Percentiles rank a stretch among this genome's conserved stretches.
Evolutionary conservation across 2,797 vertebrate species (phyloP).

Genomic region (Zalophus californianus): DNA sequence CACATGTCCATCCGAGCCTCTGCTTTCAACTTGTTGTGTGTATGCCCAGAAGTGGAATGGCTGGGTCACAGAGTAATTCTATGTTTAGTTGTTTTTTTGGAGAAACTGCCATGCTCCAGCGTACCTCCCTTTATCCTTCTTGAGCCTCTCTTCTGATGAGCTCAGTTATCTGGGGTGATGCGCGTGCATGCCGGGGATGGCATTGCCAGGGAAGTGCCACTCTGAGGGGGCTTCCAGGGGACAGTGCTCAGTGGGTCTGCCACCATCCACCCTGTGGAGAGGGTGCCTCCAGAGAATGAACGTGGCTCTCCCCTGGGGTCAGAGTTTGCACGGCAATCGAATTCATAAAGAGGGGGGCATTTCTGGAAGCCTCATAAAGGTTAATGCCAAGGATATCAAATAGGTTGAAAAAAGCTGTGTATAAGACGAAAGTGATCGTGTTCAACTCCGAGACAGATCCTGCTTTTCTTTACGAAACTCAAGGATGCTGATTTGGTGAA

Average conservation of each 20-base stretch:
- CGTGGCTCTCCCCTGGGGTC: not conserved
- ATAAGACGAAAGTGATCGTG: not conserved
- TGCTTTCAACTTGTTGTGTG: not conserved
- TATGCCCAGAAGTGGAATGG: not conserved
- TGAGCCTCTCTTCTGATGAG: not conserved
- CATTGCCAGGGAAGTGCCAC: too few relatives aligned
- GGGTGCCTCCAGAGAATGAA: not conserved
- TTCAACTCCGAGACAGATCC: not conserved
- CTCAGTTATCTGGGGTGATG: not conserved
- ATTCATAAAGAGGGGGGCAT: not conserved
- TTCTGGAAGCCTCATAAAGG: not conserved
- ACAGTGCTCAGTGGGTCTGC: not conserved
- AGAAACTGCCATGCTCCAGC: not conserved
- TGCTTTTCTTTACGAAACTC: not conserved
- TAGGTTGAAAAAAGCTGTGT: not conserved
- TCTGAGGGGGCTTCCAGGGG: not conserved
- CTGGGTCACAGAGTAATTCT: not conserved
- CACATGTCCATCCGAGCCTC: not conserved
- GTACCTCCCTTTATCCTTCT: conserved; percentile 78
- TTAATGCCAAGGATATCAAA: not conserved
- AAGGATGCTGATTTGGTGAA: not conserved
- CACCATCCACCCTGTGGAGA: not conserved
- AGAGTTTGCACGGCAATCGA: not conserved
- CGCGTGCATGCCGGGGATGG: fast-evolving
- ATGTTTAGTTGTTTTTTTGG: not conserved